A percentile compares a stretch with the other conserved stretches of the same genome.
phyloP scores from a whole-genome alignment of 1,140 invertebrate genomes.

The Formica exsecta region DNA sequence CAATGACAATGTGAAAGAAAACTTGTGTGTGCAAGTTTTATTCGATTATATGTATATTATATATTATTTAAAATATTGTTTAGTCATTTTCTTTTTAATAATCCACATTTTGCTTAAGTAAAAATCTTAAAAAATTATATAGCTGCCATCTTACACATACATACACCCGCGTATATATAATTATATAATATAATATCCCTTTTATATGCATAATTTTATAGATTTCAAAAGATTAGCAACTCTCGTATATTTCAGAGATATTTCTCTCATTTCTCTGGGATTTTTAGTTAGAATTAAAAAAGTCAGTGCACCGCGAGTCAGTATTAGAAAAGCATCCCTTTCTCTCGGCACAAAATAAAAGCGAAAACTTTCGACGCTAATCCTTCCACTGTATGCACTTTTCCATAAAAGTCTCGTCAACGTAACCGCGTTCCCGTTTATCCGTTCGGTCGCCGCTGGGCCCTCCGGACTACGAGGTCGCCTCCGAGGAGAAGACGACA shows the following conservation, averaged over 20 bases:
- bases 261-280: neutral
- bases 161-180: too few species aligned
- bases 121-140: too few species aligned
- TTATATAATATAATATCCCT: too few species aligned
- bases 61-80: too few species aligned
- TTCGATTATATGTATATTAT: too few species aligned
- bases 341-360: conserved; percentile 1
- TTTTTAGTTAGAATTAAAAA: neutral
- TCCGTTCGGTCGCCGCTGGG: neutral
- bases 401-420: conserved; percentile 53
- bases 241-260: neutral
- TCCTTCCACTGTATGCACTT: neutral
- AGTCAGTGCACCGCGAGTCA: neutral
- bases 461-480: conserved; percentile 16
- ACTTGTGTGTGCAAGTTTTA: neutral
- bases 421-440: neutral
- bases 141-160: too few species aligned
- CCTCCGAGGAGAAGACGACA: conserved; percentile 22
- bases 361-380: conserved; percentile 6
- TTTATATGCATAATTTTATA: too few species aligned
- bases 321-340: neutral
- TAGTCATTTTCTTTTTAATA: too few species aligned
- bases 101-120: too few species aligned
- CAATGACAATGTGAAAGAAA: neutral
- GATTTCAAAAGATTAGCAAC: too few species aligned